These are phyloP conservation scores for Epinephelus moara DNA, from an alignment of 2,113 vertebrate genomes.

Conservation along the genomic window DNA sequence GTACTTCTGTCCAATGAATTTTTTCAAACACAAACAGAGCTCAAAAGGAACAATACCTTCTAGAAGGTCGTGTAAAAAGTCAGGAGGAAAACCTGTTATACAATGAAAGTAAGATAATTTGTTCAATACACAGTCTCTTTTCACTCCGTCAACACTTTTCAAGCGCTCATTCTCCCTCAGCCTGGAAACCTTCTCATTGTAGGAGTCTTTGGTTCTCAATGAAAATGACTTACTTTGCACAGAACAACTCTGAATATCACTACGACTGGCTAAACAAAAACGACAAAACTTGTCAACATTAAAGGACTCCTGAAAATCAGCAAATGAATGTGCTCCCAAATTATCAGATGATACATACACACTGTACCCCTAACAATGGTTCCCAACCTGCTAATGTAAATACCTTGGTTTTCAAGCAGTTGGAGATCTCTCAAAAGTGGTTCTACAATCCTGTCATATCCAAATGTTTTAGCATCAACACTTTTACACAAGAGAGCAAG, in stretches of 20 bases:
- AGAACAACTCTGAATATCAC: conserved; percentile 33
- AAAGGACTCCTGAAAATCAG: conserved; percentile 51
- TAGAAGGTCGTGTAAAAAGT: conserved; percentile 16
- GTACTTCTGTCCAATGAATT: conserved; percentile 23
- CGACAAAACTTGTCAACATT: conserved; percentile 48
- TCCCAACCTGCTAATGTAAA: conserved; percentile 23
- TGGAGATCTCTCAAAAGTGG: conserved; percentile 43
- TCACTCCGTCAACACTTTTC: conserved; percentile 46
- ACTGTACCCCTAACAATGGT: conserved; percentile 39
- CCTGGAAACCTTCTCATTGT: background rate
- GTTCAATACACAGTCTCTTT: conserved; percentile 40
- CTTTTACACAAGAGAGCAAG: conserved; percentile 45
- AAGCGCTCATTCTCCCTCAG: conserved; percentile 33
- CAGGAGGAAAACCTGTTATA: conserved; percentile 36
- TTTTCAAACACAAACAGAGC: conserved; percentile 33
- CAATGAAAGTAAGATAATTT: conserved; percentile 29
- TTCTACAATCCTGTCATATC: conserved; percentile 33
- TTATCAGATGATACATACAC: conserved; percentile 24
- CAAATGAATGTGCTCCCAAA: conserved; percentile 42
- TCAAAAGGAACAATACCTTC: conserved; percentile 58
- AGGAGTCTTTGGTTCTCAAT: conserved; percentile 32
- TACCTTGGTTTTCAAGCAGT: conserved; percentile 36
- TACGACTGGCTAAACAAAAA: conserved; percentile 36
- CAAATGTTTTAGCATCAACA: conserved; percentile 41
- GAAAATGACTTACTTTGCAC: conserved; percentile 15